Evolutionary conservation across 2,113 vertebrate species (phyloP).

Genomic region (Xiphophorus maculatus): DNA sequence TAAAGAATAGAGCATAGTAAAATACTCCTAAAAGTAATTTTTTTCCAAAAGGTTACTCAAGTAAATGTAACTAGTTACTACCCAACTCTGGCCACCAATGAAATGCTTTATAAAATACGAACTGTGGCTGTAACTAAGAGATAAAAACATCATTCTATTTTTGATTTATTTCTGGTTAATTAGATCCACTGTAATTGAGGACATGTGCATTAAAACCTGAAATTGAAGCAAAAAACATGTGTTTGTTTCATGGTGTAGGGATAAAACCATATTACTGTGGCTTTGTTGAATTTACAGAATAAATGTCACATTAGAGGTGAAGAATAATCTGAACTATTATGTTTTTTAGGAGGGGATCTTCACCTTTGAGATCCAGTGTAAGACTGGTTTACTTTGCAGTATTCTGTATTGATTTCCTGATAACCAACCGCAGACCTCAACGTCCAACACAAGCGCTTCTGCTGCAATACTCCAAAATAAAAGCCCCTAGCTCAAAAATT

Average conservation of each 20-base stretch:
- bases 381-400: constrained; percentile 2
- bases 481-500: neutral
- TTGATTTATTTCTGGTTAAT: neutral
- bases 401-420: constrained; percentile 11
- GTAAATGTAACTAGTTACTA: too few species aligned
- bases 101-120: neutral
- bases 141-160: neutral
- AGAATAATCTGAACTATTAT: neutral
- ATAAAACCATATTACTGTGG: neutral
- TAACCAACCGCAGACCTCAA: constrained; percentile 25
- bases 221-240: neutral
- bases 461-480: constrained; percentile 21
- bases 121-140: neutral
- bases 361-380: constrained; percentile 9
- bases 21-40: too few species aligned
- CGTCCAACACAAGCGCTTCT: constrained; percentile 24
- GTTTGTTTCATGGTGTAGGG: neutral
- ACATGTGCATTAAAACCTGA: neutral
- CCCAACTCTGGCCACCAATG: neutral
- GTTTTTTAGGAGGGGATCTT: neutral
- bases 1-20: too few species aligned
- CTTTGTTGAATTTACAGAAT: neutral
- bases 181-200: neutral
- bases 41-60: too few species aligned
- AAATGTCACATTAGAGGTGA: neutral